Base-by-base conservation (phyloP, 1,140 invertebrate species). In the Dufourea novaeangliae region DNA sequence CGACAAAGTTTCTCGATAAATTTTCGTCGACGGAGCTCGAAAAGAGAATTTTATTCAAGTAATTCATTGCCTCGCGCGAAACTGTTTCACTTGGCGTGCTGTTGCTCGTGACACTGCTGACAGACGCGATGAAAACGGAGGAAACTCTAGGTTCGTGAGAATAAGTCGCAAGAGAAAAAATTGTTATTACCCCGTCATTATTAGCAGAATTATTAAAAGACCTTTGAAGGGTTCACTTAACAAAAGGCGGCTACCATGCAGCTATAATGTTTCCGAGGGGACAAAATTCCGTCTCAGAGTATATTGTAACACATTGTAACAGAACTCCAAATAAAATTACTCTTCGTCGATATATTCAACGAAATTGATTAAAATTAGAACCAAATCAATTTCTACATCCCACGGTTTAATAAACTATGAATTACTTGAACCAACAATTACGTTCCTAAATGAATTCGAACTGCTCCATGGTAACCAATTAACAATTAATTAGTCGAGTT, bases 111-210 rank as follows among this genome's bases (percentile, higher is more conserved):
- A 34, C 29, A 12, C n/a, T 8, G 12, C n/a, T n/a, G 11, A 52
- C 52, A 67, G 12, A 52, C 29, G 29, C 29, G 64, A 34, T 34
- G 27, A 67, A 67, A 52, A n/a, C n/a, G n/a, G 44, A 2, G 29
- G 64, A 52, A 52, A 67, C 29, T 67, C 34, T 34, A n/a, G 29
- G 29, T 67, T 52, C 64, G 64, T 67, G 52, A 52, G 64, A 67
- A 67, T 29, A 52, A 46, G 20, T 67, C 52, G 64, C 22, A 20
- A 11, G 44, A 6, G 29, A 50, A 34, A 29, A 52, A 67, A 67
- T 67, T 44, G 61, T 63, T 63, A 67, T 52, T 67, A 67, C 34
- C 64, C 22, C 44, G 14, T 67, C 44, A 29, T n/a, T 67, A 67
- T 67, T 52, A 67, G 27, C 44, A 12, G 32, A 29, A 67, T 67